Base-by-base conservation (phyloP, 2,888 invertebrate species). In the Drosophila picticornis region DNA sequence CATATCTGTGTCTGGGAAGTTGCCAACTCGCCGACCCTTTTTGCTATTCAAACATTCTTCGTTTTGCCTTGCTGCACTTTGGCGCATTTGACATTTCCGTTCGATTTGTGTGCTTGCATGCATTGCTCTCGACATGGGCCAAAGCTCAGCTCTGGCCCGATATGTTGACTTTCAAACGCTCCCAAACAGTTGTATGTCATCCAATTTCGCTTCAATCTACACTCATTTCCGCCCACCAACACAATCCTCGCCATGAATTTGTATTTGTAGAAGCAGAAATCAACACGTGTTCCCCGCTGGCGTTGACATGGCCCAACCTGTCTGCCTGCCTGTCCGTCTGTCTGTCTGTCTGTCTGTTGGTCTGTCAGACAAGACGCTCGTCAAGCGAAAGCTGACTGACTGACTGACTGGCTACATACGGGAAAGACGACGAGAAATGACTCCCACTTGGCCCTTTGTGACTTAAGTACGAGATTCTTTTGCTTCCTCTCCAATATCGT, bases 61-160 rank as follows among this genome's bases (percentile, higher is more conserved):
- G 75, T 80, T 80, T 80, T 81, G 74, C 77, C 80, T 72, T 90
- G 48, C 80, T 81, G 81, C 88, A 82, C 85, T 83, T 81, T 77
- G 86, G 77, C 82, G 80, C 83, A 80, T 83, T 84, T 85, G 84
- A 90, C 90, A 90, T 90, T 90, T 88, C 86, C 90, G 82, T 90
- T 90, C 91, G 87, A 90, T 88, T 90, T 90, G 83, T 88, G 85
- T 90, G 91, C 83, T 78, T 80, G 81, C 72, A 50, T 70, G 38
- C 72, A 68, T 78, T 79, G 72, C 72, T 53, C 77, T 77, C 63
- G 70, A 72, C 75, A 43, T 70, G 74, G 65, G 57, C 53, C 51
- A 56, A 13, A 56, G 52, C 43, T 53, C 62, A 43, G 52, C 22
- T 48, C 13, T 60, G 27, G 10, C 27, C 29, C 43, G 36, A 57